Base-by-base conservation (phyloP, 2,888 invertebrate species). In the Carcina quercana region DNA sequence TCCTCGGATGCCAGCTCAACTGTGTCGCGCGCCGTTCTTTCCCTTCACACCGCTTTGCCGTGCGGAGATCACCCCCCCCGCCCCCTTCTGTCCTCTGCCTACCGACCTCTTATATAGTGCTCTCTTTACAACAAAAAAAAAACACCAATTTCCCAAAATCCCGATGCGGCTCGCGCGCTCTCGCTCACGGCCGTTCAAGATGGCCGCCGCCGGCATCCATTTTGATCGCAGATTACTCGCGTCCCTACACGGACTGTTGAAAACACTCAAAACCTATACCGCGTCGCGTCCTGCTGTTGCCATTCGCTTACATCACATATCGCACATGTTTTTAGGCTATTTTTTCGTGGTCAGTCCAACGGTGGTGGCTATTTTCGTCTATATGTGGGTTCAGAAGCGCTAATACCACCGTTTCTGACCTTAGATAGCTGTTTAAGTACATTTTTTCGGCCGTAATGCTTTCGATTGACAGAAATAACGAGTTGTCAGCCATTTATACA, bases 131-230 rank as follows among this genome's bases (percentile, higher is more conserved):
- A 78, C 75, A 82, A 74, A 80, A 82, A n/a, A 53, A 66, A 82
- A 80, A 78, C 76, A 80, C 78, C 78, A 79, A 79, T 80, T 82
- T 79, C 79, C 80, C 76, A 82, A 80, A 79, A 78, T 75, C 79
- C 76, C 79, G 70, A 65, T 70, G 73, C 74, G 73, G 74, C 62
- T 71, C 69, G 64, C 60, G 72, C 72, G 71, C 72, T 68, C 72
- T 72, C 82, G 73, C 80, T 73, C 79, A 72, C 70, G 70, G 69
- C 75, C 61, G 67, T 75, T 68, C 76, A 80, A 83, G 80, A 82
- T 79, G 82, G 82, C 82, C 64, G 76, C 30, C 34, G 61, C 69
- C 69, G 68, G 75, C 75, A 72, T 73, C 82, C 83, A 83, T 83
- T 83, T 83, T 83, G 82, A 82, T 83, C 70, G 75, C 74, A 76